A percentile compares a stretch with the other conserved stretches of the same genome.
phyloP scores from a whole-genome alignment of 2,888 invertebrate species.

The Scaeva pyrastri region DNA sequence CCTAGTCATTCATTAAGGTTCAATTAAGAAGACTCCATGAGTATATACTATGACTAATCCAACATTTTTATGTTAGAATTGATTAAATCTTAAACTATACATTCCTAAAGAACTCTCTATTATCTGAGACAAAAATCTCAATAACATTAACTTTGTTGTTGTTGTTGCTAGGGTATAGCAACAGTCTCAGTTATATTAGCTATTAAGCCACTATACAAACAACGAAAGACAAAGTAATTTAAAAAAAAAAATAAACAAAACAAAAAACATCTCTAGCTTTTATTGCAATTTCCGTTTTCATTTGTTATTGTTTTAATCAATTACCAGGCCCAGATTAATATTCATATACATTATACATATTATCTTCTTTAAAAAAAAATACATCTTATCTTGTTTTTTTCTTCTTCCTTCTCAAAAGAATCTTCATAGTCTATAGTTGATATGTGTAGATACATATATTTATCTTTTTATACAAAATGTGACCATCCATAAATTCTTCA shows the following conservation, averaged over 20 bases:
- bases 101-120: no score
- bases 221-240: conserved; percentile 3
- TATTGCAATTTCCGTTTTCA: conserved; percentile 42
- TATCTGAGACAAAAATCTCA: no score
- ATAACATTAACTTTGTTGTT: no score
- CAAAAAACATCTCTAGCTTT: conserved; percentile 29
- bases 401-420: neutral
- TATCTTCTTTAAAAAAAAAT: conserved; percentile 8
- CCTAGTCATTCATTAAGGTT: no score
- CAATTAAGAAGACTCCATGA: no score
- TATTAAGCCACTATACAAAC: neutral
- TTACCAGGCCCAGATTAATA: conserved; percentile 25
- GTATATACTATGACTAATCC: no score
- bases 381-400: neutral
- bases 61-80: no score
- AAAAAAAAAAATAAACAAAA: conserved; percentile 16
- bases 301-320: conserved; percentile 39
- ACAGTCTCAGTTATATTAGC: neutral
- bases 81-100: no score
- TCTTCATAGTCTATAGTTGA: no score
- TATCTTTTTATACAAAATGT: no score
- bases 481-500: no score
- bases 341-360: conserved; percentile 7
- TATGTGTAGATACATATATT: no score
- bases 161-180: neutral